Evolutionary conservation across 2,888 invertebrate genomes (phyloP).

Genomic region (Drosophila aldrichi): DNA sequence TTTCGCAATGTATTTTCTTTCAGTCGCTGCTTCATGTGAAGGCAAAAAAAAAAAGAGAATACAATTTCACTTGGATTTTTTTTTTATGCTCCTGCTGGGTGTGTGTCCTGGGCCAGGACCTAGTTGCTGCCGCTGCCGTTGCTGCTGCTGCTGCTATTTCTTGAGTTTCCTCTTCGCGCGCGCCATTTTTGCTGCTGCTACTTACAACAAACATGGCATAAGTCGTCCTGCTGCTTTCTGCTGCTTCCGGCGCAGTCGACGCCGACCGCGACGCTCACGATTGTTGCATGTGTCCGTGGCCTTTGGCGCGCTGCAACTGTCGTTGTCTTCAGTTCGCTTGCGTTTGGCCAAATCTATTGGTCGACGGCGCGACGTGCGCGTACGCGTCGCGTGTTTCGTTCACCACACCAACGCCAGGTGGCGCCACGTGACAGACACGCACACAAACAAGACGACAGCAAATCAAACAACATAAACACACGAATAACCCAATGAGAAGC

Average conservation of each 20-base stretch:
- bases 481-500: conserved; percentile 16
- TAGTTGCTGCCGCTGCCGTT: conserved; percentile 38
- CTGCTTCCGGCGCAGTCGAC: conserved; percentile 54
- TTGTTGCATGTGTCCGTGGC: conserved; percentile 74
- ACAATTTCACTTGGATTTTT: conserved; percentile 68
- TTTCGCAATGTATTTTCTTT: conserved; percentile 77
- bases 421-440: conserved; percentile 47
- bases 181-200: conserved; percentile 64
- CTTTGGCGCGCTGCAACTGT: conserved; percentile 73
- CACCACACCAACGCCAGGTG: conserved; percentile 46
- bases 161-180: conserved; percentile 76
- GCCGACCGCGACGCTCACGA: conserved; percentile 48
- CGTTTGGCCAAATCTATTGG: conserved; percentile 78
- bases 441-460: neutral
- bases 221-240: conserved; percentile 61
- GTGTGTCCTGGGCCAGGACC: conserved; percentile 44
- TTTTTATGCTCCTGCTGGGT: conserved; percentile 50
- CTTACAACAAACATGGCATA: conserved; percentile 72
- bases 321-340: conserved; percentile 77
- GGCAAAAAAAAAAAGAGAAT: conserved; percentile 45
- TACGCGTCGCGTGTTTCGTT: conserved; percentile 46
- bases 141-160: conserved; percentile 59
- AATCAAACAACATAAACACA: neutral
- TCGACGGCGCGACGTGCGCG: conserved; percentile 70
- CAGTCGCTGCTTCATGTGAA: conserved; percentile 71